A percentile compares a stretch with the other conserved stretches of the same genome.
phyloP scores from a whole-genome alignment of 2,888 invertebrate species.

The Tiliacea citrago region DNA sequence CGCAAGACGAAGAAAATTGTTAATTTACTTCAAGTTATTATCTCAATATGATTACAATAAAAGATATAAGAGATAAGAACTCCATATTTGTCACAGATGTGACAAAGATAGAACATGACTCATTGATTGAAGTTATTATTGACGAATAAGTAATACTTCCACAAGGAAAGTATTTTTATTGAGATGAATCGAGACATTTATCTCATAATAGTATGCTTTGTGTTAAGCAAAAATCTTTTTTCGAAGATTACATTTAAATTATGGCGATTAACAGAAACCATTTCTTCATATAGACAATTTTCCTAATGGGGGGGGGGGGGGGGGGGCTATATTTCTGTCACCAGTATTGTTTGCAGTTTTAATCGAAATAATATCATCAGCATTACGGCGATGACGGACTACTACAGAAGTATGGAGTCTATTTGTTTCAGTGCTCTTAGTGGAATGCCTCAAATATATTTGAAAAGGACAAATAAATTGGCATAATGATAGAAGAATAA shows the following conservation, averaged over 20 bases:
- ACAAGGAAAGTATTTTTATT: background rate
- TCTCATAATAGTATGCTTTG: slow-evolving; percentile 14
- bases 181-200: slow-evolving; percentile 21
- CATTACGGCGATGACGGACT: too few relatives aligned
- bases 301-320: background rate
- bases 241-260: background rate
- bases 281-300: background rate
- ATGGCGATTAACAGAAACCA: background rate
- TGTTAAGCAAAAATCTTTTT: background rate
- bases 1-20: background rate
- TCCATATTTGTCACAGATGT: slow-evolving; percentile 15
- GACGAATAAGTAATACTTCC: slow-evolving; percentile 1
- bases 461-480: too few relatives aligned
- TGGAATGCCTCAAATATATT: too few relatives aligned
- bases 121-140: slow-evolving; percentile 20
- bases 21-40: background rate
- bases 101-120: slow-evolving; percentile 2
- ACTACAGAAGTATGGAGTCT: too few relatives aligned
- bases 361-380: background rate
- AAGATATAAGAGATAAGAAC: background rate
- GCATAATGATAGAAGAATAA: too few relatives aligned
- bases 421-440: too few relatives aligned
- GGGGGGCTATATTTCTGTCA: background rate
- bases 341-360: background rate
- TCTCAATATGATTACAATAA: slow-evolving; percentile 6